These are phyloP conservation scores for Pseudococcus longispinus DNA, from an alignment of 2,888 invertebrate genomes.

Conservation along the genomic window DNA sequence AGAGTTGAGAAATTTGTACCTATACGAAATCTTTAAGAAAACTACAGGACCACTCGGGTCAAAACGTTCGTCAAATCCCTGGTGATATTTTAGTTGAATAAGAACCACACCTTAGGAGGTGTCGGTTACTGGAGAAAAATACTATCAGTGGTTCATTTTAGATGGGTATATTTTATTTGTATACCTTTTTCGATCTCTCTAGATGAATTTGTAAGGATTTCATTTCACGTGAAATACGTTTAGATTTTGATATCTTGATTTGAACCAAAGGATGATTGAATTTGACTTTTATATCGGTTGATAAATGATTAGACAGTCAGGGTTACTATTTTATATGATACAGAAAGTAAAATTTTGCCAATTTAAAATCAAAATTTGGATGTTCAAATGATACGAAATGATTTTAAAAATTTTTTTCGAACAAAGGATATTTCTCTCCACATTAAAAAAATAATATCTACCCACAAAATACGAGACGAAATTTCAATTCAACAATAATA, in stretches of 20 bases:
- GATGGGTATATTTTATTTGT: too few species aligned
- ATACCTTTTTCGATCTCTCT: background rate
- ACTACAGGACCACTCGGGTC: background rate
- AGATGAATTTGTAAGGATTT: background rate
- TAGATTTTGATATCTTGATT: background rate
- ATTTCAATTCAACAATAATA: slow-evolving; percentile 46
- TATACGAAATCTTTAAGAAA: too few species aligned
- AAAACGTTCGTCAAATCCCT: background rate
- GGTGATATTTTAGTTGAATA: background rate
- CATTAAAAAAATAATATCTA: background rate
- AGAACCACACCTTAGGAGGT: background rate
- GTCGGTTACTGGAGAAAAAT: background rate
- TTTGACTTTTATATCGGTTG: background rate
- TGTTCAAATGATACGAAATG: too few species aligned
- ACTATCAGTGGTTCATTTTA: background rate
- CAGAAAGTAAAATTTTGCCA: too few species aligned
- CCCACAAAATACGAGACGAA: background rate
- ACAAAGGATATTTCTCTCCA: too few species aligned
- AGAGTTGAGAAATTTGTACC: too few species aligned
- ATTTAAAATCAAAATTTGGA: too few species aligned
- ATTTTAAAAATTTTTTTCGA: too few species aligned
- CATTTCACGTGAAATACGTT: background rate
- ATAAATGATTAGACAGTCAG: background rate
- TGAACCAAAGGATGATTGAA: background rate
- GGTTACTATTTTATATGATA: too few species aligned